These are phyloP conservation scores for Thaumetopoea pityocampa DNA, from an alignment of 1,140 invertebrate genomes.

Conservation along the genomic window DNA sequence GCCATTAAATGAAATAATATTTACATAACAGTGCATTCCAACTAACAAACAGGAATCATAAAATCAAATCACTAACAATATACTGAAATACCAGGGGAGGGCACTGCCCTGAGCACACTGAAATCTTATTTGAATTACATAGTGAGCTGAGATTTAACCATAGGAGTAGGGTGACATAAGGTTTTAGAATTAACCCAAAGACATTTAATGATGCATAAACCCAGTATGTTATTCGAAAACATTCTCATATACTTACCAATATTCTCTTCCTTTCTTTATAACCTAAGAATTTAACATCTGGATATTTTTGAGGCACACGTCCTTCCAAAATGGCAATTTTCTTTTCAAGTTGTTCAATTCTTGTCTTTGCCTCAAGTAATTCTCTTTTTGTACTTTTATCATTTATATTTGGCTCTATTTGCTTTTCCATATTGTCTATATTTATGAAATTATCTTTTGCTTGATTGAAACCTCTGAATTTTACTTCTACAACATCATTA, in stretches of 20 bases:
- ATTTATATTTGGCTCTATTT: conserved; percentile 31
- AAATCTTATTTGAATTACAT: no score
- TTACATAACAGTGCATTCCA: no score
- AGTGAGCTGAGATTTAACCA: no score
- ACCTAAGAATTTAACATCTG: conserved; percentile 92
- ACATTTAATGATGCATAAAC: no score
- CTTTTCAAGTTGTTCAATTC: conserved; percentile 82
- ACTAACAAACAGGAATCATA: no score
- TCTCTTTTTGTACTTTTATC: conserved; percentile 69
- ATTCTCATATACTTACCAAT: conserved; percentile 79
- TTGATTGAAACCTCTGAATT: conserved; percentile 39
- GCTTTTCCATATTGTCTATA: conserved; percentile 26
- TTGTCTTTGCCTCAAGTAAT: conserved; percentile 77
- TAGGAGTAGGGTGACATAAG: no score
- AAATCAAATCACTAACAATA: no score
- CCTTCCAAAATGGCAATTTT: conserved; percentile 84
- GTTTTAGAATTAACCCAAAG: no score
- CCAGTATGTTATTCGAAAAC: no score
- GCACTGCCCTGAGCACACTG: no score
- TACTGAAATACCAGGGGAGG: no score
- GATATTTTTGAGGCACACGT: conserved; percentile 88
- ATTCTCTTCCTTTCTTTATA: conserved; percentile 94
- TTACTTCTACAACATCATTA: conserved; percentile 36
- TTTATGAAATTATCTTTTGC: conserved; percentile 39
- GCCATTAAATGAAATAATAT: no score